These are phyloP conservation scores for Philereme vetulata DNA, from an alignment of 2,888 invertebrate genomes.

Conservation along the genomic window DNA sequence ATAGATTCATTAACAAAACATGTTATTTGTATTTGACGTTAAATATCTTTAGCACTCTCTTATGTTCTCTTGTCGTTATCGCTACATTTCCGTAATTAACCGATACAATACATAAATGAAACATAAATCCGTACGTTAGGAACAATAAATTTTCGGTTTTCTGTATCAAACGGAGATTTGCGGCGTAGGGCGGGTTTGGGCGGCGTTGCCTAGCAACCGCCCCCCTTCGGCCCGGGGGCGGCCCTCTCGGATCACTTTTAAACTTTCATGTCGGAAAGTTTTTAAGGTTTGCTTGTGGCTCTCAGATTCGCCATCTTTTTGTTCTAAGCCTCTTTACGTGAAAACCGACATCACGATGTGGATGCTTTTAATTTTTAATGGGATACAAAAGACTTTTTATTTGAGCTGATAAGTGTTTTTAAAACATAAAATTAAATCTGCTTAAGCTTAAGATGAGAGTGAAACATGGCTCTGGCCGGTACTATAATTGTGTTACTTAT, in stretches of 20 bases:
- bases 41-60: too few species aligned
- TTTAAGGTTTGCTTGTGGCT: constrained; percentile 81
- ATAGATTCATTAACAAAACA: too few species aligned
- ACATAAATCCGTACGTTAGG: constrained; percentile 58
- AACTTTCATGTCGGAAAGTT: constrained; percentile 83
- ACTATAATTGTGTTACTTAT: too few species aligned
- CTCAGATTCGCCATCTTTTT: constrained; percentile 74
- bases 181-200: constrained; percentile 68
- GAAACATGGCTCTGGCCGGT: too few species aligned
- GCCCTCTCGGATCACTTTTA: constrained; percentile 77
- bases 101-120: constrained; percentile 38
- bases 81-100: constrained; percentile 2
- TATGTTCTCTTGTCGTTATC: too few species aligned
- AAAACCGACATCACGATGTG: constrained; percentile 51
- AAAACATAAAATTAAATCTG: not conserved
- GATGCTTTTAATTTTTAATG: constrained; percentile 35
- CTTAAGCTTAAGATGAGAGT: not conserved
- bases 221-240: constrained; percentile 41
- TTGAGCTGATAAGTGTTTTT: not conserved
- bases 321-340: constrained; percentile 66
- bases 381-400: constrained; percentile 26
- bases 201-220: constrained; percentile 75
- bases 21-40: too few species aligned
- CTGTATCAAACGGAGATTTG: constrained; percentile 78
- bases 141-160: constrained; percentile 76